Evolutionary conservation across 2,797 vertebrate species (phyloP), one percentile per base, ranked within the genome.

Genomic region (Trematomus bernacchii): DNA sequence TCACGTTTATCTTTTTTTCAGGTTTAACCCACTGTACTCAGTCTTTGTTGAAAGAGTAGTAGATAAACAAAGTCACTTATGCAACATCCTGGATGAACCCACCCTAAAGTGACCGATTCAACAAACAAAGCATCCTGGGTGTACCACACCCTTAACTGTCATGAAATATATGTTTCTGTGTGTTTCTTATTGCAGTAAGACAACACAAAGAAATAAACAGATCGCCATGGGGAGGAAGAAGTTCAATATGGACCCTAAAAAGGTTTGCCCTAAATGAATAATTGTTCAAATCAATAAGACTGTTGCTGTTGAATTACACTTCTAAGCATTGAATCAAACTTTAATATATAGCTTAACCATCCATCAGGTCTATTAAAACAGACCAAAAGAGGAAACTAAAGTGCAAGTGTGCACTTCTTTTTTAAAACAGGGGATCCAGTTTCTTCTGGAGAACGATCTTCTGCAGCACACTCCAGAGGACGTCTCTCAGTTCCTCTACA

Each of bases 241-340:
- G 86, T 98, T 98, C 91, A 98, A 97, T 93, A 97, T 97, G 97
- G 97, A 97, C 75, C 97, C 97, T 47, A 97, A 98, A 91, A 98
- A 98, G 96, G 97, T 96, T 85, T 80, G 37, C 13, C 16, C 33
- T 40, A 15, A 55, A 53, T 40, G 15, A 6, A 62, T 42, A 21
- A 11, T 50, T 8, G 50, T 30, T 68, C 61, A 48, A 43, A 61
- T 52, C 15, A 10, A 27, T 76, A 57, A 58, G 33, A 52, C 8
- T 15, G 14, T 10, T n/a, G 2, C 23, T 30, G 27, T 16, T 87
- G 18, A 30, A 57, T 60, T 53, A 37, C 48, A 47, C 16, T 52
- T 57, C 40, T 11, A 47, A 58, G 16, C 53, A 27, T 62, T 37
- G 12, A 70, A 33, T 64, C n/a, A 11, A 19, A 53, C 44, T 66